These are phyloP conservation scores for Plecturocebus donacophilus DNA, from an alignment of 2,113 vertebrate species.

Conservation along the genomic window DNA sequence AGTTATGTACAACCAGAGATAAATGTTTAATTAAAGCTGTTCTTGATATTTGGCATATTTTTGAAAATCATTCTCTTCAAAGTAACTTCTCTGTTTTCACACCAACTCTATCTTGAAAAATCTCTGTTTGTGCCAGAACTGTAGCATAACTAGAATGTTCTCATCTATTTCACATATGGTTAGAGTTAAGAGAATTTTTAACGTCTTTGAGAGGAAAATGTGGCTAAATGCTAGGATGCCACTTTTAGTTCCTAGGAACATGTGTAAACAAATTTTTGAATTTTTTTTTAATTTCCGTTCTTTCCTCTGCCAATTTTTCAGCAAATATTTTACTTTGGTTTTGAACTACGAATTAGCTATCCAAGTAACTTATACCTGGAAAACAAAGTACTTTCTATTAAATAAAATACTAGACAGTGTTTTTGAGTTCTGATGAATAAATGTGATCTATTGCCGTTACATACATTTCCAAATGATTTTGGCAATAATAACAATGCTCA, in stretches of 20 bases:
- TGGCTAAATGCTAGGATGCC: background rate
- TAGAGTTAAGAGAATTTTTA: background rate
- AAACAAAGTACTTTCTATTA: background rate
- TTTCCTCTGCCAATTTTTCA: background rate
- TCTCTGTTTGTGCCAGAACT: background rate
- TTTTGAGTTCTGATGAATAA: background rate
- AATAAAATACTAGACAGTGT: background rate
- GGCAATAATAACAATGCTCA: background rate
- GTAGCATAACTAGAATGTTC: background rate
- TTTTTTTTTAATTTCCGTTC: background rate
- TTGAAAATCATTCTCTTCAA: background rate
- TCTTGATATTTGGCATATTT: background rate
- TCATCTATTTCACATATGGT: background rate
- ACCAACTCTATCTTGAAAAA: background rate
- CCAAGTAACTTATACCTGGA: background rate
- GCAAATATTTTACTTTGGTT: background rate
- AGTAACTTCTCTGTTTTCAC: background rate
- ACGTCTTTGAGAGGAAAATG: background rate
- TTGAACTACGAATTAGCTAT: background rate
- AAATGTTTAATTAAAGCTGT: background rate
- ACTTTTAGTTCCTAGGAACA: background rate
- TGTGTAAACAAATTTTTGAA: background rate
- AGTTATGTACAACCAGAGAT: background rate
- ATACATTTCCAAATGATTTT: background rate
- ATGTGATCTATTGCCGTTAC: background rate